Evolutionary conservation across 1,140 invertebrate genomes (phyloP).

Genomic region (Galleria mellonella): DNA sequence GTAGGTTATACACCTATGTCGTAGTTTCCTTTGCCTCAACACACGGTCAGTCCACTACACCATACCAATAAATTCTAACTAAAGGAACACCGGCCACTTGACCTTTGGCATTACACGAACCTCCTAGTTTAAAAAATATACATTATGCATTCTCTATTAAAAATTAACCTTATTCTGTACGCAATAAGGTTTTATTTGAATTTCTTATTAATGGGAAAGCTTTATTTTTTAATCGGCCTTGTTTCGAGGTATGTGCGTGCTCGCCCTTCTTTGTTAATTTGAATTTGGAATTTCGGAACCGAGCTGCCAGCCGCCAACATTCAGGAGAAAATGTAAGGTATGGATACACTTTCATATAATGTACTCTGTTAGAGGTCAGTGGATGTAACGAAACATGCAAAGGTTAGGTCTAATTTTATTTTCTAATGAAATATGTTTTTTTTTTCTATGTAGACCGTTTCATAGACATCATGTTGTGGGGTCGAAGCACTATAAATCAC

Average conservation of each 20-base stretch:
- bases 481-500: no score
- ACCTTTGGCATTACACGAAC: slow-evolving; percentile 3
- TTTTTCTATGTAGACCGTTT: background rate
- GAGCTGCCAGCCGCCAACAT: background rate
- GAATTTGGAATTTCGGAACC: slow-evolving; percentile 12
- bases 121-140: background rate
- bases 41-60: background rate
- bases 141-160: background rate
- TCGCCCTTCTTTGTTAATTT: slow-evolving; percentile 12
- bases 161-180: background rate
- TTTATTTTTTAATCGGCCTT: slow-evolving; percentile 13
- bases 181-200: background rate
- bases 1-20: no score
- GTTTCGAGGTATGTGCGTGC: slow-evolving; percentile 10
- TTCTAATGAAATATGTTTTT: no score
- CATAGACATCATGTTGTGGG: no score
- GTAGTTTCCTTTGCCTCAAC: no score
- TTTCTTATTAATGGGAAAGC: background rate
- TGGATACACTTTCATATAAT: slow-evolving; percentile 1
- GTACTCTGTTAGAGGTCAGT: background rate
- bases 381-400: background rate
- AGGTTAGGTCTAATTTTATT: no score
- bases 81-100: background rate
- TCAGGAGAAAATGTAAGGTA: slow-evolving; percentile 3
- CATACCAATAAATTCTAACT: background rate